Evolutionary conservation across 2,888 invertebrate genomes (phyloP), one percentile per base, ranked within the genome.

Genomic region (Sycophila texana): DNA sequence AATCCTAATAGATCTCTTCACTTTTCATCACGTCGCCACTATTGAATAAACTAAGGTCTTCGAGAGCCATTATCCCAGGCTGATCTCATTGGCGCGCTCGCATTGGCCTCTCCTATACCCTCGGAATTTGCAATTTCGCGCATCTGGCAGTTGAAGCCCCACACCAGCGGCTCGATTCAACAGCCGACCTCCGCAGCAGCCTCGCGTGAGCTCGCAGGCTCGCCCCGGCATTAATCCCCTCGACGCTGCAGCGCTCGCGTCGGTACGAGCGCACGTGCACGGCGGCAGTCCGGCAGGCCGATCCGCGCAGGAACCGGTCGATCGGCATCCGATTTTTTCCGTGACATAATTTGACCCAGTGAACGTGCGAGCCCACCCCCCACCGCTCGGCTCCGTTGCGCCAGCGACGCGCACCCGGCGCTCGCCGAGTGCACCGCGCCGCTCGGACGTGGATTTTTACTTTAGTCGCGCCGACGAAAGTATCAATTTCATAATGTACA

Each of bases 291-390:
- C 7, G 26, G 18, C 61, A 30, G 39, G 5, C 4, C 7, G 2
- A 12, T 7, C 14, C 20, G 39, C 4, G 57, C 20, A 26, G 39
- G 66, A 77, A 80, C 80, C 78, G 78, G 81, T 76, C 65, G 65
- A 39, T 74, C 55, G 73, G 76, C 61, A 67, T 78, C 61, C 22
- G 65, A 67, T 75, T 80, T 78, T 78, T 75, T 58, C 53, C 18
- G 30, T 70, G 78, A 78, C 72, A 80, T 73, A 77, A 82, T 77
- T 81, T 74, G 81, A 81, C 81, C 82, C 66, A 80, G 79, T 81
- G 70, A 77, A 76, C 58, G 77, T 5, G 39, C 39, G 39, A 39
- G 39, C 39, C 5, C 39, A 0, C 5, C 39, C 7, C 39, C 39
- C 39, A 7, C 39, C 39, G 4, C 39, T 2, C 39, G 39, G 39